Conservation (phyloP, 2,797 vertebrate genomes). For the Pangasius krempfi region DNA sequence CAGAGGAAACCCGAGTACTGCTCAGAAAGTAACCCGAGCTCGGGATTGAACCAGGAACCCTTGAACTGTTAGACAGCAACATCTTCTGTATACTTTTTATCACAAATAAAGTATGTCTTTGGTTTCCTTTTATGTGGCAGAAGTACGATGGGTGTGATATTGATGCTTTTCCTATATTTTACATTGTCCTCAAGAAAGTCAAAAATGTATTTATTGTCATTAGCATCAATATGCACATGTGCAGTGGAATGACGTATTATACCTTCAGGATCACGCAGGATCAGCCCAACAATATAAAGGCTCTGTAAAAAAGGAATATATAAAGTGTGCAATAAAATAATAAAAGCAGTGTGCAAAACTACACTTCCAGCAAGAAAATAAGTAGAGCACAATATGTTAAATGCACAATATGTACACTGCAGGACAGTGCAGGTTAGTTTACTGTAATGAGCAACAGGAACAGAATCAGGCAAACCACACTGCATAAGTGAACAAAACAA, state of each 20-base stretch:
- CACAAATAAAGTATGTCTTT: not conserved
- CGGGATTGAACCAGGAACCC: not conserved
- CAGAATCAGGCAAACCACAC: not conserved
- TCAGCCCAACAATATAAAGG: not conserved
- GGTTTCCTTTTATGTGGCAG: not conserved
- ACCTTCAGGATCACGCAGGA: not conserved
- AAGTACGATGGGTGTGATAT: not conserved
- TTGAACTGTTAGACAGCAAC: not conserved
- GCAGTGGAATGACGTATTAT: not conserved
- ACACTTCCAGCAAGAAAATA: not conserved
- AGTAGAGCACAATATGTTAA: not conserved
- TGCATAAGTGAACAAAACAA: not conserved
- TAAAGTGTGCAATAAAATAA: too few species aligned
- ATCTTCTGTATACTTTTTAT: not conserved
- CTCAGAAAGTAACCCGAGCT: not conserved
- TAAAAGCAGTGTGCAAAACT: not conserved
- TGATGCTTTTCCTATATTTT: not conserved
- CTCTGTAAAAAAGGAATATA: not conserved
- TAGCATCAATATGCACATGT: not conserved
- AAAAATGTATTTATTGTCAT: constrained; percentile 5
- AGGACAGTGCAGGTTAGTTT: not conserved
- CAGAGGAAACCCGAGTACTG: not conserved
- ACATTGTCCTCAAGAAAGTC: not conserved
- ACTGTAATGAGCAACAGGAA: not conserved
- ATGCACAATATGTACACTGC: not conserved